Evolutionary conservation across 2,888 invertebrate species (phyloP), one percentile per base, ranked within the genome.

Genomic region (Lordiphosa fenestrarum): DNA sequence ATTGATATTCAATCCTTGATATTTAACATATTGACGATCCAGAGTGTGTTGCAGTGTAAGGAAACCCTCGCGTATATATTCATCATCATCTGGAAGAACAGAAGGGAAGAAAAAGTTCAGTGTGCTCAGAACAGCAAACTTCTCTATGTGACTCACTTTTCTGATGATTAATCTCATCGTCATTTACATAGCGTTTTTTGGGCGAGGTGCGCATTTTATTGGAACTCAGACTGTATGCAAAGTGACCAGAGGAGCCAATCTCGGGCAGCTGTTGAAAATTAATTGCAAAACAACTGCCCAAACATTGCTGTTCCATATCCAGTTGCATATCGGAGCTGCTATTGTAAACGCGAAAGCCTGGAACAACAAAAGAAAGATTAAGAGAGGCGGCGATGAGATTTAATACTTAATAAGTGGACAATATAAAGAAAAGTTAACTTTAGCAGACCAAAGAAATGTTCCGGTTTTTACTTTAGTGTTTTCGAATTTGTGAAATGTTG

Each of bases 21-120:
- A 73, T 57, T 90, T 88, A 40, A 93, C 89, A 75, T 90, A 93
- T 21, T 91, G 90, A 0, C 90, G 90, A 80, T 94, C 93, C 35
- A 94, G 87, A 0, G 92, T 91, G 88, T 91, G 90, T 84, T 94
- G 93, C 0, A 94, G 71, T 0, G 90, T 88, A 71, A 93, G 88
- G 73, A 93, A 93, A 0, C 88, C 82, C 87, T 90, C 91, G 61
- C 73, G 86, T 63, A 89, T 88, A 76, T 91, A 91, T 39, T 87
- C 87, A 59, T 90, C 88, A 12, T 88, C 86, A 57, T 87, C 90
- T 91, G 65, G 21, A 77, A 63, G 46, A 40, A 59, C 60, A 63
- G 7, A 23, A 6, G 2, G 0, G 1, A 10, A 44, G 2, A 41
- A 9, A 53, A 33, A 58, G 57, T 77, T 40, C 61, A 40, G 42